Evolutionary conservation across 2,888 invertebrate genomes (phyloP), one percentile per base, ranked within the genome.

Genomic region (Bellardia bayeri): DNA sequence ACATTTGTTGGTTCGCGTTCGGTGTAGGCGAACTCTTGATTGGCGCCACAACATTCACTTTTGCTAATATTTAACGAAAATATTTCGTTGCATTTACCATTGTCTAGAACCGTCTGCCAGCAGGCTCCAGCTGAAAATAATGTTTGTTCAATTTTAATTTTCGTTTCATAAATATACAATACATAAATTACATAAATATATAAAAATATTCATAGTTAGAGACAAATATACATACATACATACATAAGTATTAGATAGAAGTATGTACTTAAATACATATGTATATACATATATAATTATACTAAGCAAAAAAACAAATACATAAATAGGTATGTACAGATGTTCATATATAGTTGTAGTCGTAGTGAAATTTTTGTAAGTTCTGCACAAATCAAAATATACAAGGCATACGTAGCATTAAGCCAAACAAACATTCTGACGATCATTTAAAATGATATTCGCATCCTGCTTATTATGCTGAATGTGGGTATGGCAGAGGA

Each of bases 31-130:
- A 93, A 93, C 76, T 91, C 91, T 87, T 91, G 91, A 81, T 91
- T 92, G 89, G 95, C 95, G 83, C 91, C 90, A 94, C 98, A 98
- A 94, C 98, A 98, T 92, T 97, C 96, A 89, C 97, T 96, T 91
- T 95, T 95, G 88, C 96, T 95, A 91, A 97, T 96, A 92, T 96
- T 96, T 91, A 96, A 96, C 90, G 96, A 95, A 90, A 96, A 95
- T 91, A 97, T 95, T 91, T 97, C 97, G 91, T 96, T 97, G 95
- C 98, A 98, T 90, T 97, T 96, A 88, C 97, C 97, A 93, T 96
- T 96, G 92, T 96, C 96, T 93, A 96, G 96, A 95, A 96, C 96
- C 89, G 96, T 96, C 91, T 96, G 96, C 98, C 97, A 98, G 94
- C 98, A 98, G 93, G 96, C 97, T 92, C 98, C 98, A 94, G 96